Conservation (phyloP, 2,113 vertebrate genomes). For the Leptobrachium leishanense region DNA sequence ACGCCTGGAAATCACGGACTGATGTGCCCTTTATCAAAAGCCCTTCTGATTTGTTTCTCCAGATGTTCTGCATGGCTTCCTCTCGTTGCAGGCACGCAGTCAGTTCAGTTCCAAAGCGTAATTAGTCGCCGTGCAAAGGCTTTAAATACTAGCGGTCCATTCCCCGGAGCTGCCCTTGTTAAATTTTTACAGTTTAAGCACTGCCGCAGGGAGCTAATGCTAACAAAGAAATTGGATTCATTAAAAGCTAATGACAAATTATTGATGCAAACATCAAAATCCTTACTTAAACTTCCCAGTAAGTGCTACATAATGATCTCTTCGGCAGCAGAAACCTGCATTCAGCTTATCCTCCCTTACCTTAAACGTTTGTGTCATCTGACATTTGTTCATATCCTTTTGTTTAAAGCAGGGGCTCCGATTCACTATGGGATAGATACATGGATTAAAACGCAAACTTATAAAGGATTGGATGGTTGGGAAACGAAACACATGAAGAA, state of each 20-base stretch:
- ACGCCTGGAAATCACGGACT: background rate
- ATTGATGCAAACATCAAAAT: slow-evolving; percentile 50
- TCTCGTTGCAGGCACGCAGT: background rate
- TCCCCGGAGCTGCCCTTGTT: slow-evolving; percentile 44
- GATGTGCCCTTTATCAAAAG: slow-evolving; percentile 33
- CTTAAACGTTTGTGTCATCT: slow-evolving; percentile 8
- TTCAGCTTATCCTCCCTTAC: slow-evolving; percentile 14
- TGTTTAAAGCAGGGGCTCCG: too few species aligned
- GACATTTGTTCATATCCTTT: too few species aligned
- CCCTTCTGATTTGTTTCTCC: slow-evolving; percentile 28
- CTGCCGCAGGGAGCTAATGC: slow-evolving; percentile 43
- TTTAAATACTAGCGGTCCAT: slow-evolving; percentile 32
- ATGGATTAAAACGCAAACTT: too few species aligned
- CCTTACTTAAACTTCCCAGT: slow-evolving; percentile 46
- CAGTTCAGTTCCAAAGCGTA: slow-evolving; percentile 34
- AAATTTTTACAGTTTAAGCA: slow-evolving; percentile 47
- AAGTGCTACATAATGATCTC: slow-evolving; percentile 45
- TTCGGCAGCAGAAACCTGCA: slow-evolving; percentile 5
- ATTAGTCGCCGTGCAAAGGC: slow-evolving; percentile 40
- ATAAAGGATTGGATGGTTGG: too few species aligned
- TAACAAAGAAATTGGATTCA: slow-evolving; percentile 48
- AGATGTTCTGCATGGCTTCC: slow-evolving; percentile 43
- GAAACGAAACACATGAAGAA: too few species aligned
- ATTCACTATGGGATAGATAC: too few species aligned
- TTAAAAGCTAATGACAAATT: slow-evolving; percentile 49